These are phyloP conservation scores for Phylloscopus collybita DNA, from an alignment of 2,797 vertebrate species.

Conservation along the genomic window DNA sequence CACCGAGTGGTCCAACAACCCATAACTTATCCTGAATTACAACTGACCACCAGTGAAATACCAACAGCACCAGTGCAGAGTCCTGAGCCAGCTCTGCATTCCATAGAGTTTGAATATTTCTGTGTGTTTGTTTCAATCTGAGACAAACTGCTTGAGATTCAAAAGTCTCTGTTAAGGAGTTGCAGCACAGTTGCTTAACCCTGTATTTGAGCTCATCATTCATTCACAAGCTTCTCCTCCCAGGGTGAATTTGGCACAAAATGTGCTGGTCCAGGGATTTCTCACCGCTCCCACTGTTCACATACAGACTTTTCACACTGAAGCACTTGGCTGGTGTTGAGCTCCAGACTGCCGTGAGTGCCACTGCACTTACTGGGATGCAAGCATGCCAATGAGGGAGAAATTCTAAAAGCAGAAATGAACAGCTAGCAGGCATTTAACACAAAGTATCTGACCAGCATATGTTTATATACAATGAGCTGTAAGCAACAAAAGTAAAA, in stretches of 20 bases:
- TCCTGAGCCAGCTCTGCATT: background rate
- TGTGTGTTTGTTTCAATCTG: background rate
- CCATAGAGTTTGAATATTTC: background rate
- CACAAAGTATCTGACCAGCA: background rate
- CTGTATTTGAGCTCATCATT: background rate
- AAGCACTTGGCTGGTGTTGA: background rate
- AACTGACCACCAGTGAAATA: background rate
- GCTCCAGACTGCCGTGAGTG: background rate
- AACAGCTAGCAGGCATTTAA: background rate
- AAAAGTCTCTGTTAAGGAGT: background rate
- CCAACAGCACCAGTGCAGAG: background rate
- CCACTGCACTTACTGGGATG: background rate
- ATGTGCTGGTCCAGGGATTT: background rate
- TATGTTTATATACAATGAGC: background rate
- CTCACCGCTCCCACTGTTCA: accelerated
- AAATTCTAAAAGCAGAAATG: background rate
- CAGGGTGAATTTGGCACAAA: background rate
- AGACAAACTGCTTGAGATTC: background rate
- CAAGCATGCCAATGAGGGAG: background rate
- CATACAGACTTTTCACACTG: background rate
- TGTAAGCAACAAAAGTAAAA: background rate
- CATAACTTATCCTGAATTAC: background rate
- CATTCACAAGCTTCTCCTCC: background rate
- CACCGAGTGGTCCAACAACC: background rate
- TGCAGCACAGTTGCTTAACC: background rate